Base-by-base conservation (phyloP, 1,140 invertebrate species). In the Bombus picipes region DNA sequence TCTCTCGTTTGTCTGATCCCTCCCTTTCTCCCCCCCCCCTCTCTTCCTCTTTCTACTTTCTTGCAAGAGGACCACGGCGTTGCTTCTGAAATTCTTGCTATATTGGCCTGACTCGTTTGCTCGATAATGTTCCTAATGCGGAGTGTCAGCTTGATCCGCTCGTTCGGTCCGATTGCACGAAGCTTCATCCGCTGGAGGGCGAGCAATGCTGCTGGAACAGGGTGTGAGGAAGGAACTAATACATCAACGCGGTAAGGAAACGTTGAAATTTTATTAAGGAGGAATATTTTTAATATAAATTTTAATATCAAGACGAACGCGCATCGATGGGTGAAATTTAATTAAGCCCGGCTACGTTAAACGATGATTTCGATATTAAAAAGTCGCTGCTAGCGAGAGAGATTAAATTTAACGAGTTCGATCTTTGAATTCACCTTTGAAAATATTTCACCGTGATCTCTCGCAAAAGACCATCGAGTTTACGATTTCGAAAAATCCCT, bases 271-370 rank as follows among this genome's bases (percentile, higher is more conserved):
- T 53, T 53, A 53, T 53, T 53, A 53, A 53, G 37, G 37, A 4
- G 25, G 41, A 13, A 9, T 76, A 53, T 76, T 83, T 68, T 83
- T 41, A 76, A 68, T 53, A 66, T 15, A 41, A 59, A 72, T 39
- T 71, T 53, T 4, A 25, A 37, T 28, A 43, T 32, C 34, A 41
- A 9, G 32, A 47, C 15, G 10, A 37, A n/a, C 12, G 65, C 28
- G 65, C 65, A 59, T 70, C 74, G 62, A 70, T 78, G 65, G 34
- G n/a, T 15, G 59, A 76, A 76, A 83, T 71, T 83, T 83, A 59
- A 71, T 76, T 77, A 76, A 77, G 41, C n/a, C 1, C 1, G 12
- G 37, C 47, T 10, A 22, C 70, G 39, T 81, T 39, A 39, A 12
- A 57, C 34, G 32, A 18, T n/a, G 32, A 41, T 65, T 82, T 65